Evolutionary conservation across 2,113 vertebrate genomes (phyloP), one percentile per base, ranked within the genome.

Genomic region (Notothenia coriiceps): DNA sequence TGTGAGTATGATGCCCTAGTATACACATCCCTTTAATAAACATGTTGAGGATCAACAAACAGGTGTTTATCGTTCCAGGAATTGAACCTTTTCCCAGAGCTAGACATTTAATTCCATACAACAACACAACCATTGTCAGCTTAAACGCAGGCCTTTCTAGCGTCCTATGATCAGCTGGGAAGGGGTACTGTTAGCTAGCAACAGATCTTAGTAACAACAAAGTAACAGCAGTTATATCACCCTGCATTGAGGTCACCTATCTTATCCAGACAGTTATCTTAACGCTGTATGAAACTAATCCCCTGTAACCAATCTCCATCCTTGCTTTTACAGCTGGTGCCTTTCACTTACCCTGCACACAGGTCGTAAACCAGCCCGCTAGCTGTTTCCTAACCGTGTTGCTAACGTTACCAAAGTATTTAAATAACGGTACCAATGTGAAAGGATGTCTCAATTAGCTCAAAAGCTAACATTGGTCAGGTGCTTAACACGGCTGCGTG

Each of bases 81-180:
- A 62, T 44, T 29, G 2, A 44, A 18, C 40, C 6, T 73, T 33
- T 43, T 15, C 54, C 20, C n/a, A 18, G 7, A n/a, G 43, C 14
- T 44, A 54, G 13, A 7, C 49, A n/a, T 29, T 70, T 59, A 47
- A 74, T 79, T 8, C 33, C n/a, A 56, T 18, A 61, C 20, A 75
- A 25, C 46, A 70, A 20, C 69, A 56, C 20, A 44, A 29, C 18
- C 56, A 15, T 0, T 29, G 43, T 11, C 69, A 61, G 51, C 56
- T 83, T 22, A 33, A 9, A 52, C 3, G 4, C 74, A 44, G 90
- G 88, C 88, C 89, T 79, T 33, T 46, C 15, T 65, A 12, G 4
- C 51, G 33, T 59, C 62, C 63, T 25, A 2, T 43, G 12, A 73
- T 66, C 70, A 75, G 50, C 60, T 44, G 63, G 17, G 66, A 54